Evolutionary conservation across 2,113 vertebrate species (phyloP), one percentile per base, ranked within the genome.

Genomic region (Beaufortia kweichowensis): DNA sequence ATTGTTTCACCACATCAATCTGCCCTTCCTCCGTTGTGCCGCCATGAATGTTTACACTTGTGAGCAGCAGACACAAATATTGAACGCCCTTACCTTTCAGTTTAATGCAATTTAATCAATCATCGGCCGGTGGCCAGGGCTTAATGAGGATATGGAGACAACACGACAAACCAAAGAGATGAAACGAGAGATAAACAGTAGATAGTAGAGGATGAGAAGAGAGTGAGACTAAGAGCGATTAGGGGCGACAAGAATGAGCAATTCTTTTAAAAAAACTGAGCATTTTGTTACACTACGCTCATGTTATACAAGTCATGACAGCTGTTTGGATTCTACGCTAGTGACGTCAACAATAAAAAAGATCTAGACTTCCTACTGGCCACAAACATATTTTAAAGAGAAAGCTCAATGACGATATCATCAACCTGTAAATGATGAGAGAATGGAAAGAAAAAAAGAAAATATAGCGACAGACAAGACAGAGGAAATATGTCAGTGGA

Each of bases 91-190:
- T 82, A 81, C 74, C 68, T 74, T 77, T 68, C 86, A 81, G 76
- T 84, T 81, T 81, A 81, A 81, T 89, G 87, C 90, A 88, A 88
- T 87, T 86, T 71, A 88, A 88, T 90, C 87, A 88, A 84, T 89
- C 82, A 71, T 75, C 84, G 66, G 79, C 70, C 56, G 14, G 67
- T 73, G 83, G 78, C 77, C 77, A 81, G 57, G 26, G 84, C 83
- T 73, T 80, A 82, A 83, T 61, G 80, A 73, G 80, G 73, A 75
- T 17, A 84, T 48, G 19, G 48, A 74, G 46, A 35, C 53, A 43
- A 67, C 35, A 72, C 6, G 6, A 59, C 61, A 31, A 17, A 26
- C 4, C 0, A 17, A 69, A 68, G 62, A 3, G 35, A 81, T 43
- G 70, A 78, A 59, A 79, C 46, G 83, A 64, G 50, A 67, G 26